Evolutionary conservation across 2,797 vertebrate genomes (phyloP).

Genomic region (Propithecus deckenii): DNA sequence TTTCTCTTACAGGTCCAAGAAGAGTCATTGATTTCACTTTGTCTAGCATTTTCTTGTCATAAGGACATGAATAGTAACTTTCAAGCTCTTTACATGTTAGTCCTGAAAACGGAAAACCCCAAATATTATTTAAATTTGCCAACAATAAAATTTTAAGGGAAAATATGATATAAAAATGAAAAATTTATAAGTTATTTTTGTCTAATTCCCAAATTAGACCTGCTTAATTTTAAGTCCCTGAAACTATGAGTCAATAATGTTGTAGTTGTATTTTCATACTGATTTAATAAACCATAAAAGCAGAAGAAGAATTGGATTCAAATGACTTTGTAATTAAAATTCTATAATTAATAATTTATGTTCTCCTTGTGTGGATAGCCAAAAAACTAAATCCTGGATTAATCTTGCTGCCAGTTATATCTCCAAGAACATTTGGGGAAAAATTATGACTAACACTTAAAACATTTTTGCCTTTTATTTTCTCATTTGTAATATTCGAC

Average conservation of each 20-base stretch:
- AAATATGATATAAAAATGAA: background rate
- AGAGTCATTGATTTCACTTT: background rate
- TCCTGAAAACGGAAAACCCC: background rate
- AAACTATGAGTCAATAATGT: background rate
- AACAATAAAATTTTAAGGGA: background rate
- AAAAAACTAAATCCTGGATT: constrained; percentile 59
- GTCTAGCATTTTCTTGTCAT: background rate
- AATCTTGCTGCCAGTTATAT: constrained; percentile 37
- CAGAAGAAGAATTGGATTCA: background rate
- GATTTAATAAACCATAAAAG: constrained; percentile 27
- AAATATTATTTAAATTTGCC: background rate
- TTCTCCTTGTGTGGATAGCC: background rate
- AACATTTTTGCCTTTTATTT: background rate
- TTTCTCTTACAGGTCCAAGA: background rate
- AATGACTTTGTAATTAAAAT: constrained; percentile 54
- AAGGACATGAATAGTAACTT: background rate
- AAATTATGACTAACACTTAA: constrained; percentile 15
- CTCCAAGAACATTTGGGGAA: constrained; percentile 23
- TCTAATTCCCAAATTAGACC: background rate
- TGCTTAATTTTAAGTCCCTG: background rate
- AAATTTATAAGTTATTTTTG: background rate
- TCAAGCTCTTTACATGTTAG: background rate
- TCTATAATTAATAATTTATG: constrained; percentile 52
- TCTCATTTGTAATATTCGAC: constrained; percentile 3
- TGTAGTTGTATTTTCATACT: constrained; percentile 17